Base-by-base conservation (phyloP, 2,113 vertebrate species). In the Junco hyemalis region DNA sequence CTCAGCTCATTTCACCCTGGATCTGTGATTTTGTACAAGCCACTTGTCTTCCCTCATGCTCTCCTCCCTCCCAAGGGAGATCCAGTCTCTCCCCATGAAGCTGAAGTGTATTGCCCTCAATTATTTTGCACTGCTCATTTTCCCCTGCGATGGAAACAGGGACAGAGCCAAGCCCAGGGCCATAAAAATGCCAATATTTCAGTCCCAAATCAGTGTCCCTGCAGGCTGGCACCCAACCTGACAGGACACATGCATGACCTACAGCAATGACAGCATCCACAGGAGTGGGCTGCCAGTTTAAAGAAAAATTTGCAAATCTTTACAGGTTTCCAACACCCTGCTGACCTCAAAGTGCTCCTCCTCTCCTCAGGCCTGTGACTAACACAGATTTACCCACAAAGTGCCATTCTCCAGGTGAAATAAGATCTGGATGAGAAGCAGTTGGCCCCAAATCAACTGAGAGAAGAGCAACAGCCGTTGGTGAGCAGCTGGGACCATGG, bases 391-490 rank as follows among this genome's bases (percentile, higher is more conserved):
- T 88, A 73, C 76, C 53, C 80, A 80, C 64, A 70, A 73, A 61
- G 51, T 68, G 85, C 60, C 64, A 78, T 59, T 69, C 38, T 90
- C 36, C 35, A 50, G 33, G 61, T 83, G 48, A 88, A 94, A 57
- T 73, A 83, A 90, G 76, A 73, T 66, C 74, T 0, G 0, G 48
- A 88, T 64, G 71, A 77, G 77, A 60, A 90, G 72, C 80, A 69
- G 25, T 70, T 95, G 92, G 90, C 90, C 83, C 65, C 72, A 71
- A 83, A 92, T 48, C 88, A 88, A 64, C n/a, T 29, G 56, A 95
- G 59, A 59, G 44, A 28, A 50, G 70, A 80, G 33, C 63, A 3
- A n/a, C 12, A 72, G 64, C 36, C 26, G 0, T 18, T 29, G 72
- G 47, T 83, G 48, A 94, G 82, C 86, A 92, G 90, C 85, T 93